Evolutionary conservation across 1,140 invertebrate genomes (phyloP), one percentile per base, ranked within the genome.

Genomic region (Triops cancriformis): DNA sequence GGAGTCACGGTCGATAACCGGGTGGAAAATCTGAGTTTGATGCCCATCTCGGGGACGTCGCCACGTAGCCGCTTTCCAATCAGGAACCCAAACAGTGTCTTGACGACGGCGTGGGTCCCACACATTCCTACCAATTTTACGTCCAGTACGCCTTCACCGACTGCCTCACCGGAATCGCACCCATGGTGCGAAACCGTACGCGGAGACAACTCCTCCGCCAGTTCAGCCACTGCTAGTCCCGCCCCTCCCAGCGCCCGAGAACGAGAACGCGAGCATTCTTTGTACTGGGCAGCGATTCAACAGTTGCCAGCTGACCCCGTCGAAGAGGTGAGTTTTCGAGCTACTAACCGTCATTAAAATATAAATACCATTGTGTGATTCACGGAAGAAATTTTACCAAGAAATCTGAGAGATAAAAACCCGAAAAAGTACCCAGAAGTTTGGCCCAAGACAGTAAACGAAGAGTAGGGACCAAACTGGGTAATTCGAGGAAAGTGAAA

Each of bases 261-360:
- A 82, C 77, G 51, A 64, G 51, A 64, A 64, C 74, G 83, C 79
- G 85, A 87, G 78, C 83, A 85, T 80, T 84, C 83, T 76, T 80
- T 88, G 14, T 88, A 88, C 79, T 88, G 87, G 87, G 83, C 86
- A 23, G 86, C 87, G 10, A 86, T 88, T 26, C 85, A 86, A 78
- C 87, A 87, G 79, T 79, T 87, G 72, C 85, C 87, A 28, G 80
- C 82, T 28, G 85, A 86, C 80, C 85, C 84, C 11, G 79, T 83
- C n/a, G 85, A 85, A 80, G 85, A 85, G 77, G 83, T 85, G 74
- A 81, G 79, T 12, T 9, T 28, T 26, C 12, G 72, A n/a, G n/a
- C n/a, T 77, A 14, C 14, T 26, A 51, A 37, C 5, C 26, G 12
- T 23, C 26, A 7, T 12, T 80, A 78, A 28, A 4, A 45, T 12